Evolutionary conservation across 2,888 invertebrate genomes (phyloP).

Genomic region (Sphaerophoria taeniata): DNA sequence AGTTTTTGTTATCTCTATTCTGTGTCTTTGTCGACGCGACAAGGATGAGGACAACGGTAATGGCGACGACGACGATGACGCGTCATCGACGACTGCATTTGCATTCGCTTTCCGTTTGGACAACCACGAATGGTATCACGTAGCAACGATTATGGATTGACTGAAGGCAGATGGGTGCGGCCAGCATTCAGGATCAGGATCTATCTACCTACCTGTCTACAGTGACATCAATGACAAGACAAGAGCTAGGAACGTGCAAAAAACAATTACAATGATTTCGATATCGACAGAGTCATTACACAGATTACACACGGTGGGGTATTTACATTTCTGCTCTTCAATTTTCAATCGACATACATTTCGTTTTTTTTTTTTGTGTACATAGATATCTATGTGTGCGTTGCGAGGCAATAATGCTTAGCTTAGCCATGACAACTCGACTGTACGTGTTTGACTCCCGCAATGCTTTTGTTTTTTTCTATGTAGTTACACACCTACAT

Average conservation of each 20-base stretch:
- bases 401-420: slow-evolving; percentile 27
- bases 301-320: slow-evolving; percentile 39
- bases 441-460: slow-evolving; percentile 62
- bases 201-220: not conserved
- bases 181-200: not conserved
- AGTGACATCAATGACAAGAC: not conserved
- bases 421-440: slow-evolving; percentile 14
- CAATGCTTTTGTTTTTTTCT: slow-evolving; percentile 46
- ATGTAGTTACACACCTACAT: not conserved
- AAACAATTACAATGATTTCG: slow-evolving; percentile 29
- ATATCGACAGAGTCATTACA: slow-evolving; percentile 56
- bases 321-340: slow-evolving; percentile 55
- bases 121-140: slow-evolving; percentile 68
- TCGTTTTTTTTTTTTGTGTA: not conserved
- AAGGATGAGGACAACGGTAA: not conserved
- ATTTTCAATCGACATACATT: slow-evolving; percentile 41
- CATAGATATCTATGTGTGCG: not conserved
- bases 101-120: slow-evolving; percentile 51
- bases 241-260: slow-evolving; percentile 11
- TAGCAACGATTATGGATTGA: slow-evolving; percentile 69
- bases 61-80: not conserved
- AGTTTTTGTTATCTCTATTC: slow-evolving; percentile 10
- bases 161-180: slow-evolving; percentile 6
- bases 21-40: slow-evolving; percentile 23
- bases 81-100: slow-evolving; percentile 27